Evolutionary conservation across 2,797 vertebrate species (phyloP).

Genomic region (Sparidentex hasta): DNA sequence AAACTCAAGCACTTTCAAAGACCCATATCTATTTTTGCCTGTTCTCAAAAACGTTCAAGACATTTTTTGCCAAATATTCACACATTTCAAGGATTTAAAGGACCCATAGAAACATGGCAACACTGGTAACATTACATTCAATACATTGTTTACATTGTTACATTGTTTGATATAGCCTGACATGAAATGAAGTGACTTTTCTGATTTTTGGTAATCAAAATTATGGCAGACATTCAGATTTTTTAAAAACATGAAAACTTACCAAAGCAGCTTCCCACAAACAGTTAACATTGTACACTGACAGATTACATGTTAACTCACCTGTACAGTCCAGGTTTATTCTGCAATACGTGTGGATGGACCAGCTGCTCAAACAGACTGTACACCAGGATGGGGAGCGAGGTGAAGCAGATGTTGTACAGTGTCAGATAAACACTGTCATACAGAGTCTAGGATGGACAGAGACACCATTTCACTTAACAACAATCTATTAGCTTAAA

Average conservation of each 20-base stretch:
- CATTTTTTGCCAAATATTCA: no score
- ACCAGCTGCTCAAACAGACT: slow-evolving; percentile 99
- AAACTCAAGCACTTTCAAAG: no score
- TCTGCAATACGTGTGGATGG: slow-evolving; percentile 94
- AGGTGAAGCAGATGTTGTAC: slow-evolving; percentile 99
- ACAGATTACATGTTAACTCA: slow-evolving; percentile 65
- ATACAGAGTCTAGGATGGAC: slow-evolving; percentile 92
- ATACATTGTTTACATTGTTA: no score
- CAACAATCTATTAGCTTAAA: slow-evolving; percentile 28
- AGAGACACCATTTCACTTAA: slow-evolving; percentile 45
- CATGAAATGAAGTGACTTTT: not conserved
- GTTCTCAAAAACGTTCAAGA: no score
- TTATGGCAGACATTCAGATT: not conserved
- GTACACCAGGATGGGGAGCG: slow-evolving; percentile 97
- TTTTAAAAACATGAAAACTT: not conserved
- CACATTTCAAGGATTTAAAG: no score
- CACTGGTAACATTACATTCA: not conserved
- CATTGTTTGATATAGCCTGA: not conserved
- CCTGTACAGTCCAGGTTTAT: slow-evolving; percentile 95
- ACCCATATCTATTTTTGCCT: no score
- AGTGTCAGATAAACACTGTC: slow-evolving; percentile 99
- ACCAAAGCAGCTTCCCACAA: not conserved
- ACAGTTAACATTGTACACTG: not conserved
- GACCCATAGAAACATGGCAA: no score
- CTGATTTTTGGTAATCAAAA: not conserved